Percentiles rank a stretch among this genome's conserved stretches.
phyloP scores from a whole-genome alignment of 1,140 invertebrate genomes.

The Bombus sibiricus region DNA sequence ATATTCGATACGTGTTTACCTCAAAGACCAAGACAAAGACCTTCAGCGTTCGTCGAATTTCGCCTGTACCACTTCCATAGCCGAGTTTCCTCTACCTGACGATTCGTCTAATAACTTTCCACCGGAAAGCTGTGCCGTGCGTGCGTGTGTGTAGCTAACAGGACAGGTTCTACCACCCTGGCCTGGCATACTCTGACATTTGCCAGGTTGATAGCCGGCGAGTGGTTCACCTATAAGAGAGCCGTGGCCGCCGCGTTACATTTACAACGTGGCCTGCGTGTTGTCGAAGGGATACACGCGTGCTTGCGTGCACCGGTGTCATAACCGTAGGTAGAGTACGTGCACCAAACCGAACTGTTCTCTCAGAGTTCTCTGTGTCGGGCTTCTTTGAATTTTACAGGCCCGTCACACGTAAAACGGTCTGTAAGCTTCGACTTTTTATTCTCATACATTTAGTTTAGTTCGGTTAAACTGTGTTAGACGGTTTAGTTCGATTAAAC shows the following conservation, averaged over 20 bases:
- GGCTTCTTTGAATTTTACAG: neutral
- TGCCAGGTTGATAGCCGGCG: slow-evolving; percentile 68
- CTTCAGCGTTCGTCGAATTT: neutral
- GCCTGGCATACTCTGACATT: slow-evolving; percentile 69
- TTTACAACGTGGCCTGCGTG: slow-evolving; percentile 35
- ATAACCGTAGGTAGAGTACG: slow-evolving; percentile 15
- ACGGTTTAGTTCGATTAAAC: too few relatives aligned
- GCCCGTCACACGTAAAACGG: too few relatives aligned
- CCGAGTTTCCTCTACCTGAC: slow-evolving; percentile 12
- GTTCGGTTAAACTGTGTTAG: too few relatives aligned
- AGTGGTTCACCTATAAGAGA: slow-evolving; percentile 70
- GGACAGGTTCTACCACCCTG: slow-evolving; percentile 59
- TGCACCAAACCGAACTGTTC: neutral
- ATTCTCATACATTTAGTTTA: too few relatives aligned
- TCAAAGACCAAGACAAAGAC: neutral
- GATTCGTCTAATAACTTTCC: slow-evolving; percentile 62
- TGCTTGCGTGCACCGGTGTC: slow-evolving; percentile 13
- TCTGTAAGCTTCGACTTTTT: too few relatives aligned
- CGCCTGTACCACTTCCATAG: neutral
- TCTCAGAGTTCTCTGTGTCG: neutral
- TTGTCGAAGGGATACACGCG: slow-evolving; percentile 18
- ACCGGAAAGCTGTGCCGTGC: neutral
- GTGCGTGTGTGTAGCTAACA: slow-evolving; percentile 4
- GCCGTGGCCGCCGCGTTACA: slow-evolving; percentile 35
- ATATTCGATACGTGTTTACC: neutral